Percentiles rank a stretch among this genome's conserved stretches.
Conservation (phyloP, 2,797 vertebrate species). For the Sebastes iracundus region DNA sequence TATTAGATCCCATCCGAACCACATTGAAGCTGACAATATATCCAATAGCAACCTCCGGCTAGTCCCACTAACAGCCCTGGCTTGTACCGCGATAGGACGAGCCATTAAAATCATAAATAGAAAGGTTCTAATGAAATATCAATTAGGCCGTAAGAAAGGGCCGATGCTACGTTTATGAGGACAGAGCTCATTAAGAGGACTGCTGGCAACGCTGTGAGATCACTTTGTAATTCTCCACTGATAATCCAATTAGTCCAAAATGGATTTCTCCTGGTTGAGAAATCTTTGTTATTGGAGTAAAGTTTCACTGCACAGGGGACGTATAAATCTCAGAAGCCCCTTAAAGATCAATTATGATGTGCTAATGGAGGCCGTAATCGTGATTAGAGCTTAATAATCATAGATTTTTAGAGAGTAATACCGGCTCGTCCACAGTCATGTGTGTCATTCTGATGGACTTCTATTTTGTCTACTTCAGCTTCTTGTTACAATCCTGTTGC, state of each 20-base stretch:
- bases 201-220: constrained; percentile 58
- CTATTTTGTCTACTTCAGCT: constrained; percentile 3
- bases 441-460: constrained; percentile 7
- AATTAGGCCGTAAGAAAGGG: constrained; percentile 81
- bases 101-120: constrained; percentile 81
- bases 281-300: constrained; percentile 77
- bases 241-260: constrained; percentile 79
- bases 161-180: constrained; percentile 70
- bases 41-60: constrained; percentile 55
- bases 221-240: constrained; percentile 73
- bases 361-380: constrained; percentile 58
- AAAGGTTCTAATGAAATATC: constrained; percentile 83
- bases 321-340: constrained; percentile 67
- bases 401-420: constrained; percentile 41
- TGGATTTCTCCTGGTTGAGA: constrained; percentile 67
- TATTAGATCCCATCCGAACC: constrained; percentile 69
- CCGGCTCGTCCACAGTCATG: background rate
- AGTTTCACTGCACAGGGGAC: constrained; percentile 65
- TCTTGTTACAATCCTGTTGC: constrained; percentile 1
- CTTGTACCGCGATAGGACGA: constrained; percentile 59
- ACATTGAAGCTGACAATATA: constrained; percentile 67
- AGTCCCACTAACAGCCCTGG: constrained; percentile 48
- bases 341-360: constrained; percentile 72
- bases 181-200: constrained; percentile 77
- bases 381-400: constrained; percentile 63